Base-by-base conservation (phyloP, 2,888 invertebrate species). In the Zaprionus lineosus region DNA sequence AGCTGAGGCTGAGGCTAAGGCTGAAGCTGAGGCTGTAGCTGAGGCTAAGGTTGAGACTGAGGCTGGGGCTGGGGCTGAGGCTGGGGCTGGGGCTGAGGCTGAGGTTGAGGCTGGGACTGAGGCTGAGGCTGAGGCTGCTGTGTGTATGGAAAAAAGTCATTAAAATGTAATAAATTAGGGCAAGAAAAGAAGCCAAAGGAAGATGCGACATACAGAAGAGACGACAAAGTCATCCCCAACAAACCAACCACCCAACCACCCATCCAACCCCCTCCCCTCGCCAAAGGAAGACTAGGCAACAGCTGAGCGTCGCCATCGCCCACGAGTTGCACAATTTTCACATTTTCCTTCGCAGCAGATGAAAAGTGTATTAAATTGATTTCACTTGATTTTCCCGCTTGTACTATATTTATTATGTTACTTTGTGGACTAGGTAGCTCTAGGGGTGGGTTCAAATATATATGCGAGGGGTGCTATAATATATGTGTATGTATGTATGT, bases 291-390 rank as follows among this genome's bases (percentile, higher is more conserved):
- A 18, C 21, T n/a, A n/a, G n/a, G n/a, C n/a, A n/a, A n/a, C n/a
- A n/a, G n/a, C n/a, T n/a, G n/a, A n/a, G 24, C 21, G 6, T 7
- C 24, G 8, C 24, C n/a, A n/a, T 4, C 4, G 24, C 37, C 37
- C 50, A 34, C 34, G 43, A 15, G 21, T 39, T 61, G 34, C 46
- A 44, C 60, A 57, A 67, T 67, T 67, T 70, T 64, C 68, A 65
- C 53, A 65, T 51, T 50, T 41, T 48, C n/a, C 24, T 41, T 21
- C 34, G 36, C 44, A 43, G 50, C 57, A 62, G 62, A 60, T 66
- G 71, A 66, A 76, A 84, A 74, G 81, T 81, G 84, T 84, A 84
- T 79, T 81, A 77, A 84, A 79, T 84, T 79, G 84, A 81, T 79
- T 79, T 81, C 60, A 74, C 84, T 79, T 79, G 68, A 81, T 79